A percentile compares a stretch with the other conserved stretches of the same genome.
Conservation (phyloP, 1,140 invertebrate species). For the Drosophila melanica region DNA sequence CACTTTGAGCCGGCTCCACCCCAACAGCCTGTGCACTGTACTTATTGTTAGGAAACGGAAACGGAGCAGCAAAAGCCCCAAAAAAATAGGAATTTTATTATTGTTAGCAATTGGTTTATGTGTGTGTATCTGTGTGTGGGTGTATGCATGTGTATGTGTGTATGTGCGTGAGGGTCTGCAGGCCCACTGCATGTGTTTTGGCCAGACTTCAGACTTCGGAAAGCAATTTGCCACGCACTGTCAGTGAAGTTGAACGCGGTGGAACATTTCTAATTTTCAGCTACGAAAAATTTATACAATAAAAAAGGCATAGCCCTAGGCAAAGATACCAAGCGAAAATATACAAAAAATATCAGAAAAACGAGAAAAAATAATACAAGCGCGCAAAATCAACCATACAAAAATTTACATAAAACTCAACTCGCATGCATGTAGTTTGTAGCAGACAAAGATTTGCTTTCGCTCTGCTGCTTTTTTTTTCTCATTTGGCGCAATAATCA, state of each 20-base stretch:
- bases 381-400: conserved; percentile 27
- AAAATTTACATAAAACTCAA: conserved; percentile 59
- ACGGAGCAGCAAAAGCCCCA: conserved; percentile 41
- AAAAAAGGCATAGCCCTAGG: conserved; percentile 58
- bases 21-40: conserved; percentile 32
- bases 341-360: conserved; percentile 49
- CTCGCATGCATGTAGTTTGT: conserved; percentile 55
- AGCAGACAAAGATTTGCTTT: conserved; percentile 63
- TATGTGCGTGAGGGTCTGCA: conserved; percentile 27
- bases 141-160: conserved; percentile 31
- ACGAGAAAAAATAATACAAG: conserved; percentile 28
- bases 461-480: conserved; percentile 26
- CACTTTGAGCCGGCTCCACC: not conserved
- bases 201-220: conserved; percentile 74
- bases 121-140: conserved; percentile 16
- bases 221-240: conserved; percentile 82
- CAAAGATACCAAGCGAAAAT: conserved; percentile 24
- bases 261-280: conserved; percentile 82
- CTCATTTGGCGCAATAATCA: conserved; percentile 16
- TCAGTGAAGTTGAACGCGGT: conserved; percentile 80
- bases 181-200: conserved; percentile 17
- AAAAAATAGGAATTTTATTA: conserved; percentile 69
- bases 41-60: conserved; percentile 74
- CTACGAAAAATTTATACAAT: conserved; percentile 78
- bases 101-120: conserved; percentile 70